Evolutionary conservation across 1,140 invertebrate genomes (phyloP), one percentile per base, ranked within the genome.

Genomic region (Macrotrachela quadricornifera): DNA sequence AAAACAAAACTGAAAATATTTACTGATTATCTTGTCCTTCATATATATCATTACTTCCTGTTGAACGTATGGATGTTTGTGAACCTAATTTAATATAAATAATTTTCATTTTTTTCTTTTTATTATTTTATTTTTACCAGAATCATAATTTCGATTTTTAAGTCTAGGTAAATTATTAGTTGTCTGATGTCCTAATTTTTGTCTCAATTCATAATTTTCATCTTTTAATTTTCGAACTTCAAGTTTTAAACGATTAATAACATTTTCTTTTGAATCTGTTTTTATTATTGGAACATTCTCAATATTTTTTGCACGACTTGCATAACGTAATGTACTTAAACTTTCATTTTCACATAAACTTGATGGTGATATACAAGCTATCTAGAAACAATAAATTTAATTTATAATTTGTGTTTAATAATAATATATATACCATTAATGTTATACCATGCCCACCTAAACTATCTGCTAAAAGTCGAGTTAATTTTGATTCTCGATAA

Each of bases 241-340:
- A 43, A 83, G 71, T 67, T 90, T 88, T 42, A 94, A 64, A 62
- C 79, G 85, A 9, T 91, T 64, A 57, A 94, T 91, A 1, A 91
- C 67, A 14, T 85, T 83, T 64, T 92, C 87, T 55, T 85, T 71
- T 0, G 86, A 84, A 69, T 94, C 21, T 84, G 91, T 90, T 65
- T 67, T 67, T 9, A 69, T 58, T 10, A 67, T 59, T 45, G 68
- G 68, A 54, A 64, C 65, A 46, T 64, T 66, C 55, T 63, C 64
- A 46, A 70, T 70, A 54, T 61, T 64, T 57, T 67, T 66, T 10
- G 68, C 67, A 37, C 67, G 49, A 50, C 62, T 69, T 37, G 67
- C 66, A 56, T 70, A 70, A 15, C 68, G 54, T 12, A 70, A 55
- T 1, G 68, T 70, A 58, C 68, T 70, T 47, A 69, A 59, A 3